Percentiles rank a stretch among this genome's conserved stretches.
phyloP scores from a whole-genome alignment of 2,888 invertebrate species.

The Flabesymbios commensalis region DNA sequence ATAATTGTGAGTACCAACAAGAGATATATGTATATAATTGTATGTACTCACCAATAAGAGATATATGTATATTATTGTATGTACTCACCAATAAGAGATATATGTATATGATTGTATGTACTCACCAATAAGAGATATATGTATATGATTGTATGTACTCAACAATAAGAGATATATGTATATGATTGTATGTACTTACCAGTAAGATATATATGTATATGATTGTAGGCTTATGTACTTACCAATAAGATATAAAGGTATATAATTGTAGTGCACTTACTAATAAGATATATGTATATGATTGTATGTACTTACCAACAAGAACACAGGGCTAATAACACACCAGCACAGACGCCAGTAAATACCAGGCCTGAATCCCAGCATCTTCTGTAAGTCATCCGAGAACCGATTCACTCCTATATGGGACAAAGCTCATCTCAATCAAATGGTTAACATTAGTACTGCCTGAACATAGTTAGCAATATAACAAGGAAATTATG shows the following conservation, averaged over 20 bases:
- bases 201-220: too few species aligned
- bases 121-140: neutral
- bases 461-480: too few species aligned
- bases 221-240: too few species aligned
- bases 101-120: too few species aligned
- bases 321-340: constrained; percentile 37
- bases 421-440: too few species aligned
- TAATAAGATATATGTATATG: neutral
- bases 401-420: constrained; percentile 25
- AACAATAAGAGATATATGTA: constrained; percentile 23
- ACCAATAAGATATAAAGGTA: neutral
- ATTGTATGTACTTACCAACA: constrained; percentile 13
- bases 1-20: neutral
- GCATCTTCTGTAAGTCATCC: constrained; percentile 46
- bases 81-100: too few species aligned
- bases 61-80: too few species aligned
- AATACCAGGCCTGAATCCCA: constrained; percentile 52
- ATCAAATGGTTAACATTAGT: too few species aligned
- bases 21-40: neutral
- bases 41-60: constrained; percentile 15
- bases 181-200: constrained; percentile 8
- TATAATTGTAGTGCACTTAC: neutral
- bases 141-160: neutral
- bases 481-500: too few species aligned
- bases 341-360: constrained; percentile 59